Evolutionary conservation across 2,888 invertebrate species (phyloP), one percentile per base, ranked within the genome.

Genomic region (Acronicta aceris): DNA sequence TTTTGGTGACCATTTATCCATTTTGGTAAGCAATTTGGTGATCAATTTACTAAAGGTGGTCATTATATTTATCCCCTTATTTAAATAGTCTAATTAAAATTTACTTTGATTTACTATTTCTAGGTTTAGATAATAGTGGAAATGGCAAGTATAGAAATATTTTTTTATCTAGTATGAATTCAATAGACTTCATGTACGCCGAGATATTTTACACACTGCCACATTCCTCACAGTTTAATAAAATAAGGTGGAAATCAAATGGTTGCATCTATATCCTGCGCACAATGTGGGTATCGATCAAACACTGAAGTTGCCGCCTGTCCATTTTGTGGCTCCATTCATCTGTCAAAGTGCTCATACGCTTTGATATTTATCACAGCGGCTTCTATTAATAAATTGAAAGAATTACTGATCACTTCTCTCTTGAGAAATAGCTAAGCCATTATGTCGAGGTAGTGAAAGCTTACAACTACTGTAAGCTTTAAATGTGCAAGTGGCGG

Each of bases 281-380:
- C 46, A 72, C 51, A 67, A 67, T 70, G 48, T 33, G 45, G 36
- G 21, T 43, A 71, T 71, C 71, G 43, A 73, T 71, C 68, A 63
- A 21, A 27, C 17, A 33, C 27, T 25, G 49, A 55, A 27, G 41
- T 42, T 38, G 25, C 17, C 3, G 15, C 12, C 16, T 27, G 27
- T 38, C 60, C 17, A 33, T 33, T 7, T 5, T 47, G 45, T 43
- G 15, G 21, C 38, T 17, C 59, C 38, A 72, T 74, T 72, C 61
- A 65, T 42, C 33, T 64, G 71, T 73, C 71, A 60, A 57, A 55
- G 6, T 27, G 43, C 36, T 74, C 59, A 68, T 60, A 68, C 13
- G 15, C 12, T 56, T 12, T 17, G 53, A 72, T 60, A 53, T 66
- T 56, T 66, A 72, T 72, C 60, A 30, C 53, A 50, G 17, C 12